Evolutionary conservation across 2,888 invertebrate species (phyloP), one percentile per base, ranked within the genome.

Genomic region (Horisme vitalbata): DNA sequence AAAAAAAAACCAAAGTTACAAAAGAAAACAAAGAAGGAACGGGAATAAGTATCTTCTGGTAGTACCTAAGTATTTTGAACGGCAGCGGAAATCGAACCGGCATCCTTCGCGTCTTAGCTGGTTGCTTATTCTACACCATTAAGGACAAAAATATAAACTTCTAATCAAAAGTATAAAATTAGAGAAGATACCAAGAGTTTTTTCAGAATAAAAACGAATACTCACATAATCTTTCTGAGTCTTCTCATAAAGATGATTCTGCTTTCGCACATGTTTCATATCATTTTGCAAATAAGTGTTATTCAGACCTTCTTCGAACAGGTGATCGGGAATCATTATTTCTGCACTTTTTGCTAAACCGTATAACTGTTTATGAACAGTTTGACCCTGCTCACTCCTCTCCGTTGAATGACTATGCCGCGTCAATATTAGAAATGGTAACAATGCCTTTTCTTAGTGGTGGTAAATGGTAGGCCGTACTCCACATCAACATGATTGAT

Each of bases 191-290:
- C n/a, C n/a, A n/a, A n/a, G n/a, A n/a, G n/a, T n/a, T n/a, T n/a
- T n/a, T n/a, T n/a, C n/a, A n/a, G n/a, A 15, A 4, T 18, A 11
- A 10, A 10, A 28, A 28, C 5, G 20, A 0, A 35, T 7, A 83
- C 88, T 87, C 58, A 88, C 89, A 52, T 76, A 85, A 58, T 89
- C 88, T 35, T 63, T 74, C 56, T 84, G 86, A 3, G 81, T 76
- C 60, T 68, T 80, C 43, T 80, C 79, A 59, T 79, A 79, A 1
- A 84, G 54, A 8, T 61, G 48, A 45, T 71, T 83, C 24, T 63
- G 69, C 35, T 55, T 58, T 14, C 75, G 75, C 9, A 87, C 61
- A 55, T 85, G 71, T 59, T 71, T 82, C 89, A 89, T 89, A 45
- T 89, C 89, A 57, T 73, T 65, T 28, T 74, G 57, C 3, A 87